Conservation (phyloP, 2,888 invertebrate genomes). For the Ophion obscuratus region DNA sequence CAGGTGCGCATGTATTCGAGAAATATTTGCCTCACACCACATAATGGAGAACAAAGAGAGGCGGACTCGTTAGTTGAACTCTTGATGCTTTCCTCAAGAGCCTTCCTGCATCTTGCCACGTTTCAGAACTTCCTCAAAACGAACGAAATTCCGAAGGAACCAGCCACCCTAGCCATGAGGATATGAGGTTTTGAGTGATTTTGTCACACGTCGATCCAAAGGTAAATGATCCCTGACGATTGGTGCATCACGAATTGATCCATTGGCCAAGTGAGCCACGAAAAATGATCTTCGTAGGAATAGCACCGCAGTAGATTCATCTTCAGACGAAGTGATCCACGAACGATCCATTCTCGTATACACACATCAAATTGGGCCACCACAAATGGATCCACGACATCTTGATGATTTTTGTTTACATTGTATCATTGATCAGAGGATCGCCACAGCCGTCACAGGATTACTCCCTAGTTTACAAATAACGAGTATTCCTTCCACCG, state of each 20-base stretch:
- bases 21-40: conserved; percentile 29
- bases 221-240: no score
- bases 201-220: background rate
- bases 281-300: background rate
- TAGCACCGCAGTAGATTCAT: background rate
- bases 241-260: no score
- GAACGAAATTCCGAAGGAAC: background rate
- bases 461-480: background rate
- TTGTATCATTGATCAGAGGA: background rate
- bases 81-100: background rate
- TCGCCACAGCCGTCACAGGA: background rate
- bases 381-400: background rate
- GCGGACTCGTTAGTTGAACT: conserved; percentile 25
- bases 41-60: conserved; percentile 46
- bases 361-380: background rate
- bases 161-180: background rate
- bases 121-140: background rate
- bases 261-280: background rate
- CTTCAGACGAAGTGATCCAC: background rate
- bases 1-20: conserved; percentile 7
- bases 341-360: background rate
- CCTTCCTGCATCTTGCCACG: background rate
- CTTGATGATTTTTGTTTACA: no score
- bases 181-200: background rate
- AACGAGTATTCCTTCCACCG: background rate